phyloP scores from a whole-genome alignment of 2,113 vertebrate species.

The Boulengeromyrus knoepffleri region DNA sequence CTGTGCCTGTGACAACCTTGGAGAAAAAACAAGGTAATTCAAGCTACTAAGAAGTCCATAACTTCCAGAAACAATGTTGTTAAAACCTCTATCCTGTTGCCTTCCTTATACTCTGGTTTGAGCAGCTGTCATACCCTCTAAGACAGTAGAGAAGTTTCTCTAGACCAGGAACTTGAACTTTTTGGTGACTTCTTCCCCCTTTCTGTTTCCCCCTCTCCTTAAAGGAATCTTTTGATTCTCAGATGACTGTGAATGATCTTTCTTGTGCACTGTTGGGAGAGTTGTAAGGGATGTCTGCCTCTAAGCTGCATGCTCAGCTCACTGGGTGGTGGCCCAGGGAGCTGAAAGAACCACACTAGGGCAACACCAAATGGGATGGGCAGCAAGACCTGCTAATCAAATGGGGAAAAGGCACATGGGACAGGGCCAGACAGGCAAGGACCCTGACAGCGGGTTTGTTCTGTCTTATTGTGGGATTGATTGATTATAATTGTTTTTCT shows the following conservation, averaged over 20 bases:
- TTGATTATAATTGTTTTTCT: background rate
- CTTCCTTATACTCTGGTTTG: background rate
- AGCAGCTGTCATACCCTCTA: background rate
- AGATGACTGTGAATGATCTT: background rate
- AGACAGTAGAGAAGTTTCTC: background rate
- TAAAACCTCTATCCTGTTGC: too few relatives aligned
- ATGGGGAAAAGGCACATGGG: background rate
- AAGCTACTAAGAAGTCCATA: background rate
- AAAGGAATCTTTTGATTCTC: background rate
- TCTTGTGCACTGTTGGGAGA: background rate
- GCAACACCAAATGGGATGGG: background rate
- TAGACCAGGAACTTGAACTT: background rate
- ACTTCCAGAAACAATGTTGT: background rate
- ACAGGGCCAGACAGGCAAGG: background rate
- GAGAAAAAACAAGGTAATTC: too few relatives aligned
- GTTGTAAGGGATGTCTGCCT: background rate
- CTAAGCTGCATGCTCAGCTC: background rate
- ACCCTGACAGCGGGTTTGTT: background rate
- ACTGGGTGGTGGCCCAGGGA: background rate
- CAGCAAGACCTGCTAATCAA: background rate
- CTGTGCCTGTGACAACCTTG: too few relatives aligned
- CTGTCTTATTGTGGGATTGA: background rate
- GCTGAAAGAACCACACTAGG: background rate
- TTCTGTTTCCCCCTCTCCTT: background rate
- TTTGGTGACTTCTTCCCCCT: background rate